These are phyloP conservation scores for Rhyacichthys aspro DNA, from an alignment of 2,797 vertebrate genomes.

Conservation along the genomic window DNA sequence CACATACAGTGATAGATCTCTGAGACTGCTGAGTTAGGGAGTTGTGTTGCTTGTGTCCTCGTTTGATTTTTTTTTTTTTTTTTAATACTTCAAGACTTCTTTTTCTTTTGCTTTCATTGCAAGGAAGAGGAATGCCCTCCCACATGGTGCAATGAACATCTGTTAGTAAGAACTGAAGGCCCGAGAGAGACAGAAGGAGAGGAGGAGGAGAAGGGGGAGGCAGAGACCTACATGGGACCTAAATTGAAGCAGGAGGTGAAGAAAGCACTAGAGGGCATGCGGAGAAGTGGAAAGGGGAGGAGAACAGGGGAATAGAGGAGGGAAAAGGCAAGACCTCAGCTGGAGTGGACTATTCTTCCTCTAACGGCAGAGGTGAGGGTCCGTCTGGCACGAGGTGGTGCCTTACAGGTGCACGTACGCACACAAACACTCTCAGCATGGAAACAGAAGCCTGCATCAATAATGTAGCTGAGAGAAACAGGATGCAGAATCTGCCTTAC, in stretches of 20 bases:
- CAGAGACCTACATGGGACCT: conserved; percentile 25
- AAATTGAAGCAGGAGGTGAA: conserved; percentile 24
- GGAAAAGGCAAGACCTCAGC: conserved; percentile 23
- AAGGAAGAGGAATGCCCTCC: conserved; percentile 72
- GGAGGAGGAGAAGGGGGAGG: conserved; percentile 19
- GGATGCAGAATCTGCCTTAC: conserved; percentile 72
- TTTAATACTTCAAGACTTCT: conserved; percentile 25
- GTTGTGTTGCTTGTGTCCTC: conserved; percentile 28
- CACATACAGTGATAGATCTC: conserved; percentile 6
- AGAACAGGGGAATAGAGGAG: conserved; percentile 23
- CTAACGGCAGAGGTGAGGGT: conserved; percentile 44
- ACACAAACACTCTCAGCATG: conserved; percentile 35
- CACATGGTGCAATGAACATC: conserved; percentile 72
- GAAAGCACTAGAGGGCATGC: conserved; percentile 26
- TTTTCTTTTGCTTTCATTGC: conserved; percentile 52
- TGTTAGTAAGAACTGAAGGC: conserved; percentile 65
- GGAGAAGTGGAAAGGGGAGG: conserved; percentile 28
- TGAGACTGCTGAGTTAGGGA: conserved; percentile 29
- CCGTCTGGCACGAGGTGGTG: conserved; percentile 18
- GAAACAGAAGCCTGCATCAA: conserved; percentile 71
- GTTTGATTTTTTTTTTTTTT: conserved; percentile 48
- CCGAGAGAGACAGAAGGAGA: conserved; percentile 42
- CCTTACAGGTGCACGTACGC: conserved; percentile 45
- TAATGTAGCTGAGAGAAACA: conserved; percentile 72
- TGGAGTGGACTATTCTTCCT: conserved; percentile 32